These are phyloP conservation scores for Rhogogaster chlorosoma DNA, from an alignment of 2,888 invertebrate genomes.

Conservation along the genomic window DNA sequence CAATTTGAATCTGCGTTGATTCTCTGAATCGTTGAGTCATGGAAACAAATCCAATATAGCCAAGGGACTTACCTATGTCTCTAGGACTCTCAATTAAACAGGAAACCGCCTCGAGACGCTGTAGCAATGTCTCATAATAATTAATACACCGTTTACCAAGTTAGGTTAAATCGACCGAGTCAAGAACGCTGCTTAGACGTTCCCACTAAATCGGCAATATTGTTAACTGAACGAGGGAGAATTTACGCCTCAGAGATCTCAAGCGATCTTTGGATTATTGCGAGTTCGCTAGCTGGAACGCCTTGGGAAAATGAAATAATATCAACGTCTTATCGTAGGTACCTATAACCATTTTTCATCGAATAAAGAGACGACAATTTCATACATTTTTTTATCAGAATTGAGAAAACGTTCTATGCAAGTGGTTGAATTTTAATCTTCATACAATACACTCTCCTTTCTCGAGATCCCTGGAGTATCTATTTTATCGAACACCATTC, in stretches of 20 bases:
- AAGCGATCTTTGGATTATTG: neutral
- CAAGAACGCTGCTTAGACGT: conserved; percentile 16
- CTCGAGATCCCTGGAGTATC: neutral
- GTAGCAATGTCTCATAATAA: conserved; percentile 23
- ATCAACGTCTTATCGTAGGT: neutral
- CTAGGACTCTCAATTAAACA: neutral
- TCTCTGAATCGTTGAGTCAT: neutral
- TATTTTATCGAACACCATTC: neutral
- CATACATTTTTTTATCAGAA: too few relatives aligned
- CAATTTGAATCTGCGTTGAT: neutral
- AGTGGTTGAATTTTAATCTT: too few relatives aligned
- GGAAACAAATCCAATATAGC: neutral
- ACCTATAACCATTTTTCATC: neutral
- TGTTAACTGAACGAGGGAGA: conserved; percentile 16
- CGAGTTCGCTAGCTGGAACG: neutral
- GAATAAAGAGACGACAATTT: neutral
- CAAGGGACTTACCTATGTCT: neutral
- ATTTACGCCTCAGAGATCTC: conserved; percentile 10
- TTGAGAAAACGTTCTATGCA: too few relatives aligned
- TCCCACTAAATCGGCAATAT: conserved; percentile 16
- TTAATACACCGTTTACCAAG: conserved; percentile 28
- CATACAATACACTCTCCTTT: neutral
- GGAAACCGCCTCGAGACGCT: neutral
- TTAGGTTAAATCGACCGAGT: conserved; percentile 14
- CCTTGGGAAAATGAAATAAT: neutral